Evolutionary conservation across 2,113 vertebrate species (phyloP).

Genomic region (Thinocorus orbignyianus): DNA sequence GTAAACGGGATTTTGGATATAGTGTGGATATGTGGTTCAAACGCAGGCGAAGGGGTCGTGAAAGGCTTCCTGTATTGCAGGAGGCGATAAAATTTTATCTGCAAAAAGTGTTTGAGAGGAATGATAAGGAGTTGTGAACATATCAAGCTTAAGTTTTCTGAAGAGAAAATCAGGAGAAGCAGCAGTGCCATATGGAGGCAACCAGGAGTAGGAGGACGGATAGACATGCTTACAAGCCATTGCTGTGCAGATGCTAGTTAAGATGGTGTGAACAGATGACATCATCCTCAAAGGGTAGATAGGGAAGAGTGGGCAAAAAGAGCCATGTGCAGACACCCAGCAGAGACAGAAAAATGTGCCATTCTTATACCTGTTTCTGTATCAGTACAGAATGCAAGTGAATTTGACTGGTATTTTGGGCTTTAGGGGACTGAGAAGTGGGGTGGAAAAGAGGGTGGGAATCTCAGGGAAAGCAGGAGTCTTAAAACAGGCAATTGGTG

Average conservation of each 20-base stretch:
- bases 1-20: neutral
- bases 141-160: slow-evolving; percentile 68
- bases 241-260: slow-evolving; percentile 60
- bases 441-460: neutral
- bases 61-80: neutral
- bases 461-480: neutral
- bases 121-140: slow-evolving; percentile 53
- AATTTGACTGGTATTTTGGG: neutral
- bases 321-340: slow-evolving; percentile 24
- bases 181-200: slow-evolving; percentile 75
- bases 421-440: neutral
- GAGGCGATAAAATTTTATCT: neutral
- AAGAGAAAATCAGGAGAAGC: slow-evolving; percentile 78
- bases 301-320: slow-evolving; percentile 55
- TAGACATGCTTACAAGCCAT: slow-evolving; percentile 62
- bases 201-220: slow-evolving; percentile 56
- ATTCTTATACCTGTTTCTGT: slow-evolving; percentile 50
- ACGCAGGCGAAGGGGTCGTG: neutral
- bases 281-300: slow-evolving; percentile 54
- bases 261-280: slow-evolving; percentile 68
- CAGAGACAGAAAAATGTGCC: slow-evolving; percentile 32
- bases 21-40: neutral
- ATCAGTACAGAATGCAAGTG: neutral
- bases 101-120: slow-evolving; percentile 37
- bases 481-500: neutral